A percentile compares a stretch with the other conserved stretches of the same genome.
These are phyloP conservation scores for Globodera ellingtonae DNA, from an alignment of 1,140 invertebrate genomes.

Conservation along the genomic window DNA sequence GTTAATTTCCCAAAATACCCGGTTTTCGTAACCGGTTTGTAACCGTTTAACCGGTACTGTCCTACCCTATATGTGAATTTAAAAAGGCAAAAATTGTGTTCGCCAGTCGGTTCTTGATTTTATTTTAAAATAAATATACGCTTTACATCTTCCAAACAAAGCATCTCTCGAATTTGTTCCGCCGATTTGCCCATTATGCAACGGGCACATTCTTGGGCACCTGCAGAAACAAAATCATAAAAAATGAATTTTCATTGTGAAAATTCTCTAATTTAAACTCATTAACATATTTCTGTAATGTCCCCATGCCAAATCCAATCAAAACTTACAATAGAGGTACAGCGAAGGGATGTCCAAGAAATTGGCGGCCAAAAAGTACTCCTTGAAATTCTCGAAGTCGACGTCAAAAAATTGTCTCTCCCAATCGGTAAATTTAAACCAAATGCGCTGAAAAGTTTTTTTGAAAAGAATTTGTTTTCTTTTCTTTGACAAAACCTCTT, in stretches of 20 bases:
- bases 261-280: background rate
- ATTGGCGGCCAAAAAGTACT: constrained; percentile 23
- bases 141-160: constrained; percentile 19
- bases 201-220: constrained; percentile 24
- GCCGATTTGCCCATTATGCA: constrained; percentile 25
- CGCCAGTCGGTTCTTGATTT: background rate
- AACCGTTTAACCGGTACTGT: too few species aligned
- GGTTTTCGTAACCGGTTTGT: too few species aligned
- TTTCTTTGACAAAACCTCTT: constrained; percentile 5
- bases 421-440: constrained; percentile 21
- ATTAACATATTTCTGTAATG: too few species aligned
- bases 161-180: constrained; percentile 22
- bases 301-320: too few species aligned
- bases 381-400: constrained; percentile 21
- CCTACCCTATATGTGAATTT: background rate
- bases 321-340: constrained; percentile 24
- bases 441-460: constrained; percentile 9
- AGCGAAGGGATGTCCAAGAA: constrained; percentile 24
- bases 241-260: background rate
- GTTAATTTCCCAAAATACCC: too few species aligned
- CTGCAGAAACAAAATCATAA: background rate
- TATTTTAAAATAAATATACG: background rate
- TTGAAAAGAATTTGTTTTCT: background rate
- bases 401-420: constrained; percentile 12
- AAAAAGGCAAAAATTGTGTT: background rate